Base-by-base conservation (phyloP, 2,113 vertebrate species). In the Hippolais icterina region DNA sequence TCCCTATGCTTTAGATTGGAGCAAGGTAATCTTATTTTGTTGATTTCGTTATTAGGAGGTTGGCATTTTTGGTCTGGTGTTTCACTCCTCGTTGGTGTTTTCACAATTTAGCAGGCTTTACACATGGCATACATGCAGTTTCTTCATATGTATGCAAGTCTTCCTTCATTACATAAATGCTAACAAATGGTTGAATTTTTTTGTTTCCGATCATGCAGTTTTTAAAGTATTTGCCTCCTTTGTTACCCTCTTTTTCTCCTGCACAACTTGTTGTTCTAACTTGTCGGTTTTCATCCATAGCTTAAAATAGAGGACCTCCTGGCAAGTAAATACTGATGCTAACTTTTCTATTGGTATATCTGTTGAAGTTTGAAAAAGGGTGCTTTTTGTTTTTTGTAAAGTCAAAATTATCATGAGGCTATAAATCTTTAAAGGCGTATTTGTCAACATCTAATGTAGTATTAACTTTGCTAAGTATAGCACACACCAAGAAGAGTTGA, bases 1-100 rank as follows among this genome's bases (percentile, higher is more conserved):
- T 99, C 99, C 28, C 96, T 99, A 23, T 99, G 98, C 96, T 99
- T 99, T 96, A 98, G 99, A 96, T 96, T 99, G 97, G 99, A 99
- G 92, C 99, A 99, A 99, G 99, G 99, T 99, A 99, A 96, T 82
- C 39, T 60, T 87, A 14, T 3, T 95, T 16, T 53, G 60, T 50
- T 13, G 47, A 42, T 57, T 81, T 60, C 3, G 17, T 77, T 79
- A 3, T 28, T 75, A 53, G 22, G 28, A 85, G 63, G 7, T 52
- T 63, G 60, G 25, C 2, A 17, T 18, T 91, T 91, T 59, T 83
- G n/a, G 14, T 44, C 39, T 91, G 37, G 2, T 12, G 10, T 94
- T 85, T 59, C 25, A 41, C 5, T 74, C 0, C 0, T 35, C 7
- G 44, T 46, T 25, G 5, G 5, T 59, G 11, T 61, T 91, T 80